These are phyloP conservation scores for Petrolisthes manimaculis DNA, from an alignment of 2,888 invertebrate genomes.

Conservation along the genomic window DNA sequence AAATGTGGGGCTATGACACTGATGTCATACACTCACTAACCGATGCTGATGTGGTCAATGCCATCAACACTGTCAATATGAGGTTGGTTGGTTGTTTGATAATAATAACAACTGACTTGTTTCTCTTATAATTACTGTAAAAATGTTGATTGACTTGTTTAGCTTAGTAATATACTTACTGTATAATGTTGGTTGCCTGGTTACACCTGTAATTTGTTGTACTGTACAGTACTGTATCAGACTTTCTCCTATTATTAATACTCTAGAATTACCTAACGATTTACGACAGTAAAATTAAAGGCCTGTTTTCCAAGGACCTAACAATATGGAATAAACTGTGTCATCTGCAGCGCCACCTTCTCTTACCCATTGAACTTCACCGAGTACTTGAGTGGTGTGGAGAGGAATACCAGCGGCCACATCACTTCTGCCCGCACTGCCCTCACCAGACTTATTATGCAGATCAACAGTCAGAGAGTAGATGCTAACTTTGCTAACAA, in stretches of 20 bases:
- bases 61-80: conserved; percentile 75
- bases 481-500: conserved; percentile 78
- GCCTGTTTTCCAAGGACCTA: too few species aligned
- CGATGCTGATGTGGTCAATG: conserved; percentile 76
- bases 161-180: neutral
- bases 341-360: conserved; percentile 74
- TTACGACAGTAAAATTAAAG: too few species aligned
- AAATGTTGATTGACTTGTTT: neutral
- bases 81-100: conserved; percentile 69
- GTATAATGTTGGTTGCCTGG: too few species aligned
- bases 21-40: conserved; percentile 74
- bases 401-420: conserved; percentile 74
- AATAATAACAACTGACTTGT: neutral
- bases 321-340: neutral
- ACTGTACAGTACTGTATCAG: too few species aligned
- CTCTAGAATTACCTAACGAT: too few species aligned
- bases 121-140: neutral
- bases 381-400: conserved; percentile 76
- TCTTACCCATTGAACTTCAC: conserved; percentile 78
- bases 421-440: conserved; percentile 78
- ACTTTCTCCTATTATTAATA: too few species aligned
- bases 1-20: conserved; percentile 79
- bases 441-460: conserved; percentile 68
- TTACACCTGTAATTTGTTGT: too few species aligned
- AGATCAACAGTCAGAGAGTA: conserved; percentile 75